These are phyloP conservation scores for Calliopsis andreniformis DNA, from an alignment of 1,140 invertebrate genomes.

Conservation along the genomic window DNA sequence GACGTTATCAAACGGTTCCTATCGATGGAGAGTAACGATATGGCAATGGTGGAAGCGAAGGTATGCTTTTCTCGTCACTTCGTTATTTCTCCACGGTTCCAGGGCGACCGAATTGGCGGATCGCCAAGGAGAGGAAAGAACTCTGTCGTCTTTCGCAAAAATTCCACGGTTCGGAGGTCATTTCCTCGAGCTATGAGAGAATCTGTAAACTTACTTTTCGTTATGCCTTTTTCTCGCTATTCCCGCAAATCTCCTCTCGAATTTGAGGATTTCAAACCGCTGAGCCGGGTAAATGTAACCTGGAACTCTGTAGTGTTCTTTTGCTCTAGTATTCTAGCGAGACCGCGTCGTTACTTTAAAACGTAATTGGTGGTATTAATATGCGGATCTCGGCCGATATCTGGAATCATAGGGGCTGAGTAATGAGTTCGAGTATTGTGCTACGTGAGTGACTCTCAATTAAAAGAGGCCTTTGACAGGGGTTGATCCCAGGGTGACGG, in stretches of 20 bases:
- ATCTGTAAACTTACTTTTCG: not conserved
- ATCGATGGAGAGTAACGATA: conserved; percentile 22
- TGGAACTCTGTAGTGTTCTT: not conserved
- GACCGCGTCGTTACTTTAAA: not conserved
- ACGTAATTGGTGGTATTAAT: not conserved
- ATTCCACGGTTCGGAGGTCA: conserved; percentile 21
- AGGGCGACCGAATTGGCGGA: conserved; percentile 42
- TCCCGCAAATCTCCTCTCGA: not conserved
- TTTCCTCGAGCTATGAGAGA: conserved; percentile 3
- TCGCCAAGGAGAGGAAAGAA: conserved; percentile 22
- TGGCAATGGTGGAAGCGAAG: conserved; percentile 13
- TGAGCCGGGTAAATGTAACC: not conserved
- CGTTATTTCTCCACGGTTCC: not conserved
- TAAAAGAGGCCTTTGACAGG: no score
- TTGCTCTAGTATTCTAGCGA: not conserved
- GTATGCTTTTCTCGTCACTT: not conserved
- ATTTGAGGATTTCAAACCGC: conserved; percentile 7
- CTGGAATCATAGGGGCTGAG: not conserved
- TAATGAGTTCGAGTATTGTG: not conserved
- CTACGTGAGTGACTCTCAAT: no score
- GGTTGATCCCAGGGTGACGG: no score
- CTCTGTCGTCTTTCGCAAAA: conserved; percentile 11
- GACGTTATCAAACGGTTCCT: not conserved
- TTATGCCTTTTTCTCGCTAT: not conserved
- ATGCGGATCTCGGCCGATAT: not conserved